Evolutionary conservation across 2,113 vertebrate species (phyloP), one percentile per base, ranked within the genome.

Genomic region (Plestiodon gilberti): DNA sequence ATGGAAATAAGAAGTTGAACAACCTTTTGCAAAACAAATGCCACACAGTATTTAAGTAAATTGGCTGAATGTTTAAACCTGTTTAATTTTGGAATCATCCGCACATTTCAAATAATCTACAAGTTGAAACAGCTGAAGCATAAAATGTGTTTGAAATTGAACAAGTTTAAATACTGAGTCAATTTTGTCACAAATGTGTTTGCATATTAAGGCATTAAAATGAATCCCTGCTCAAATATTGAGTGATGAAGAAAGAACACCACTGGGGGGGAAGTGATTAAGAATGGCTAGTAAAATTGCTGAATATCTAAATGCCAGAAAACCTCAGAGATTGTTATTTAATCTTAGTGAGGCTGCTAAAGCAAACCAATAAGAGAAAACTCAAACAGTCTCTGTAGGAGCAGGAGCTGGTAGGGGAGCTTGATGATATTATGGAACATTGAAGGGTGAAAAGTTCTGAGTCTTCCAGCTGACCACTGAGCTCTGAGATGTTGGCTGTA

Each of bases 81-180:
- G 89, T 93, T 95, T 95, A 95, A 96, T 96, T 95, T 94, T 96
- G 90, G 95, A 96, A 96, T 94, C 93, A 91, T 90, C 90, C 95
- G 94, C 89, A 90, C 85, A 28, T 96, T 90, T 93, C 71, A 96
- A 94, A 94, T 94, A 94, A 92, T 91, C 92, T 95, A 94, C 90
- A 92, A 85, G 89, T 86, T 91, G 94, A 94, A 95, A 90, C 77
- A 93, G 87, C 94, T 91, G 95, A 96, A 92, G 92, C 94, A 93
- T 90, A 93, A 89, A 94, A 93, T 90, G 85, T 94, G 90, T 90
- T 96, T 95, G 94, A 93, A 93, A 88, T 88, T 0, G 77, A 95
- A 88, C 89, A 90, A 92, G 92, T 90, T 95, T 93, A 95, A 96
- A 93, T 94, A 94, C 92, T 92, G 93, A 94, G 92, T 94, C 92